These are phyloP conservation scores for Actinia tenebrosa DNA, from an alignment of 64 coral and sea anemone species.

Conservation along the genomic window DNA sequence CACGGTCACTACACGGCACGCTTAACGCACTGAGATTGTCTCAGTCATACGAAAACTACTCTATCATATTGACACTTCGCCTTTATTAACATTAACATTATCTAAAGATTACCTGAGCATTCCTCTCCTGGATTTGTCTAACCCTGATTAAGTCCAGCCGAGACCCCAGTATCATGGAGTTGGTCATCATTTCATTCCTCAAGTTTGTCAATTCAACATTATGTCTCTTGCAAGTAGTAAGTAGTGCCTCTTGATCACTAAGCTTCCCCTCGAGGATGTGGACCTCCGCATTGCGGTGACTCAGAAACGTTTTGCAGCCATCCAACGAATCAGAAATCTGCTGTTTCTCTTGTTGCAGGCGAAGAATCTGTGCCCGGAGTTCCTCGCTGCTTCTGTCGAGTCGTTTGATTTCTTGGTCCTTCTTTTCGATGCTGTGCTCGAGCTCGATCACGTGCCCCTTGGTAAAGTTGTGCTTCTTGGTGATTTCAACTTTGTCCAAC, in stretches of 20 bases:
- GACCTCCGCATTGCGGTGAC: not conserved
- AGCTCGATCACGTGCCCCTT: not conserved
- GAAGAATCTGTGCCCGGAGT: not conserved
- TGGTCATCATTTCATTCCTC: not conserved
- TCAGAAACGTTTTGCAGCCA: not conserved
- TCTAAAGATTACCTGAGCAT: not conserved
- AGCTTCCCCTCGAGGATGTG: not conserved
- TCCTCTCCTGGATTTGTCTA: not conserved
- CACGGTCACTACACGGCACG: no score
- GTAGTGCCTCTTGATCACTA: not conserved
- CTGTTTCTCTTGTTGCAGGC: not conserved
- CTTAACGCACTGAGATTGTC: no score
- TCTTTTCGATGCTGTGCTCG: not conserved
- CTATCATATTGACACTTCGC: no score
- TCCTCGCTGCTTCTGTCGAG: not conserved
- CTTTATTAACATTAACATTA: not conserved
- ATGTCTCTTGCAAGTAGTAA: no score
- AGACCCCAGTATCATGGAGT: not conserved
- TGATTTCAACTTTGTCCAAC: not conserved
- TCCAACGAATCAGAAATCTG: not conserved
- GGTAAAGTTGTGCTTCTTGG: not conserved
- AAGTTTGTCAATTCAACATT: not conserved
- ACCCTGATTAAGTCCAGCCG: not conserved
- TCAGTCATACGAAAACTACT: no score
- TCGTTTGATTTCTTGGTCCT: not conserved